Conservation (phyloP, 1,140 invertebrate species). For the Orchestia grillus region DNA sequence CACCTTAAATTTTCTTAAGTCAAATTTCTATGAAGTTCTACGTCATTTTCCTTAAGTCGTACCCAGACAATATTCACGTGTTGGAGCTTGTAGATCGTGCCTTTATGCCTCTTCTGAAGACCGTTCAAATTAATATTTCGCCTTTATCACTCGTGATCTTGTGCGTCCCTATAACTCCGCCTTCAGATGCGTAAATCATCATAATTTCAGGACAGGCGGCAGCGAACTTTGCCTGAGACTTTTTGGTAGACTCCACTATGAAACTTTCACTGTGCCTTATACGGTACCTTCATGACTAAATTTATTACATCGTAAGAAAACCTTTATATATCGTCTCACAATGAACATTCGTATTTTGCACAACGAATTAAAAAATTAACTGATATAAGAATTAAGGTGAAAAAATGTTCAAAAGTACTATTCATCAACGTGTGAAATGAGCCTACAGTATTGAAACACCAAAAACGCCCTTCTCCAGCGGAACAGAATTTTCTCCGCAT, state of each 20-base stretch:
- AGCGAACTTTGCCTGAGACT: background rate
- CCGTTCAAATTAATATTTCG: background rate
- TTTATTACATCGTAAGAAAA: background rate
- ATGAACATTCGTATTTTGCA: background rate
- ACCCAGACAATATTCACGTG: background rate
- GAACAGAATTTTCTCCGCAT: background rate
- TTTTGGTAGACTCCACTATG: no score
- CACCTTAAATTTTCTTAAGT: background rate
- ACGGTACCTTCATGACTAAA: background rate
- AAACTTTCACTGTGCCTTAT: background rate
- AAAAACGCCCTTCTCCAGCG: background rate
- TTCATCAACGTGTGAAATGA: background rate
- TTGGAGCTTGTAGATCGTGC: background rate
- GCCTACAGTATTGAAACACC: background rate
- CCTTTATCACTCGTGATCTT: background rate
- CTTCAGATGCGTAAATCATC: background rate
- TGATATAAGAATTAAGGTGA: background rate
- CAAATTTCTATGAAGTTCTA: background rate
- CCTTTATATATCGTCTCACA: background rate
- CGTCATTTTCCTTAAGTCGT: background rate
- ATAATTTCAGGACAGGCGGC: background rate
- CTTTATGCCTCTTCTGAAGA: background rate
- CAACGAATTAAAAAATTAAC: background rate
- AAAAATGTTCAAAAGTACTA: background rate
- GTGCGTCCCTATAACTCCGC: no score